Base-by-base conservation (phyloP, 2,888 invertebrate species). In the Gymnoscelis rufifasciata region DNA sequence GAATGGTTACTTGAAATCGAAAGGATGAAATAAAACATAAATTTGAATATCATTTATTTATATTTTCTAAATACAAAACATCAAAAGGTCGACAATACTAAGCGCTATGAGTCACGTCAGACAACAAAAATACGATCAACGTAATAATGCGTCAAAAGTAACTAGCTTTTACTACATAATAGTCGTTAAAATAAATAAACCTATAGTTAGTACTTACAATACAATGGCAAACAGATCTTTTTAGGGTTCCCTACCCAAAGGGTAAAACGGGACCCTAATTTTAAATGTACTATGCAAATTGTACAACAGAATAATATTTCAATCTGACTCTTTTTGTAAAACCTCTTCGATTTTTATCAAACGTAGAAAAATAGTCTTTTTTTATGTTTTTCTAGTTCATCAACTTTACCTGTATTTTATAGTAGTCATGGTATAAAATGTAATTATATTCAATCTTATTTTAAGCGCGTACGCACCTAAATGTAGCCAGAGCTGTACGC, bases 211-310 rank as follows among this genome's bases (percentile, higher is more conserved):
- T 63, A 66, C 76, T 77, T 77, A 79, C 57, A 73, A 68, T 81
- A 82, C 80, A 82, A 78, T 79, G 76, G 78, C 68, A 73, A 69
- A 75, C 74, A 79, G 72, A 77, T 77, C 69, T 66, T 66, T 64
- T 60, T 54, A 56, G 46, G n/a, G n/a, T n/a, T n/a, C n/a, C n/a
- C n/a, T n/a, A n/a, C n/a, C n/a, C n/a, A n/a, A n/a, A n/a, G n/a
- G n/a, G n/a, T n/a, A n/a, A n/a, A n/a, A n/a, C n/a, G n/a, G n/a
- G n/a, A n/a, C n/a, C n/a, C n/a, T n/a, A n/a, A 19, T 19, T 19
- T 19, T 5, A 11, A 33, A 35, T 7, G 14, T 38, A 28, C 15
- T 7, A 15, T 7, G 13, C 7, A 23, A 6, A 26, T 26, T 26
- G 3, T 26, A 26, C 26, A 26, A 26, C 26, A 26, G 8, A 26